Evolutionary conservation across 2,888 invertebrate genomes (phyloP), one percentile per base, ranked within the genome.

Genomic region (Subacronicta megacephala): DNA sequence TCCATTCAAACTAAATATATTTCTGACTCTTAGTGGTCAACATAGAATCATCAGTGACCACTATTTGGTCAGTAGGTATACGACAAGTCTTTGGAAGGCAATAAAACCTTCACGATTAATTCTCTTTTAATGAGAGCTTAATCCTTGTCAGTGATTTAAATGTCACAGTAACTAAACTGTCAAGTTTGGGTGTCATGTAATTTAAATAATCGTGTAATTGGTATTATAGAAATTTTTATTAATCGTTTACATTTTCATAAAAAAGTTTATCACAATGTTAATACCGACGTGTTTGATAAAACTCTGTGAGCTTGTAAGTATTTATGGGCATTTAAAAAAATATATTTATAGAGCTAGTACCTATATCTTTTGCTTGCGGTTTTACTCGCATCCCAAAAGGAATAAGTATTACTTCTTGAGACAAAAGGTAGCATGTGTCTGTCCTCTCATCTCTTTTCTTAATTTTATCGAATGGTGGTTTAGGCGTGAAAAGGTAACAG

Each of bases 251-350:
- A 66, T 59, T 70, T 78, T 63, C 69, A 61, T 63, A 63, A 58
- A 72, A 72, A 55, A 62, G 29, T 63, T 45, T 52, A 60, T 51
- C 41, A 89, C 77, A 81, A 93, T 93, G 93, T 84, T 93, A 83
- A 87, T 93, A 82, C 93, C 93, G 33, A 93, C 93, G 12, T 93
- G 93, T 81, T 65, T 92, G 60, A 90, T 93, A 50, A 93, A 93
- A 87, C 86, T 92, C 33, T 71, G 90, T 45, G 93, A 93, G 86
- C 81, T 93, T 76, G 93, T 93, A 78, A 87, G 90, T 84, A 33
- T 6, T 31, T 29, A 13, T n/a, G 1, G n/a, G 0, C 5, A 5
- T n/a, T 5, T 5, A n/a, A 31, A 5, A 31, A 31, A 29, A 31
- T n/a, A 31, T 31, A 26, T 10, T 26, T 10, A 26, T 26, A 26